These are phyloP conservation scores for Diarsia mendica DNA, from an alignment of 2,888 invertebrate genomes.

Conservation along the genomic window DNA sequence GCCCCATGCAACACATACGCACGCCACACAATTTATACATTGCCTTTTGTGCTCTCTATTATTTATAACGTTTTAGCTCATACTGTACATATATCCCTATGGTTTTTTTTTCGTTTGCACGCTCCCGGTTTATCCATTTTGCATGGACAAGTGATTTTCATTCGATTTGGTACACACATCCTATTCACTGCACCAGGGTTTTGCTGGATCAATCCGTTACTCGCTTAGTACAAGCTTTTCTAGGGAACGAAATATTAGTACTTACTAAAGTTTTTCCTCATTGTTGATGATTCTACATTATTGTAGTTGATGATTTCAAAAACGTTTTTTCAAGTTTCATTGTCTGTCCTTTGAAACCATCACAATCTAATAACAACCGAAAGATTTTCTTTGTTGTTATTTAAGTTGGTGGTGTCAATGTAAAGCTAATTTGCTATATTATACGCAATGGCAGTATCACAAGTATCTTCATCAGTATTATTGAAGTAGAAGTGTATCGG, in stretches of 20 bases:
- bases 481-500: slow-evolving; percentile 64
- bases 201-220: slow-evolving; percentile 42
- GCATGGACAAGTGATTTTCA: slow-evolving; percentile 75
- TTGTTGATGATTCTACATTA: not conserved
- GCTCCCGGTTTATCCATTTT: slow-evolving; percentile 77
- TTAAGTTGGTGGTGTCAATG: not conserved
- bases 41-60: slow-evolving; percentile 86
- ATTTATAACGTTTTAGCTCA: slow-evolving; percentile 83
- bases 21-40: slow-evolving; percentile 85
- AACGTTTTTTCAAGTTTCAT: too few relatives aligned
- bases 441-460: not conserved
- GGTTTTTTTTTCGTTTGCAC: slow-evolving; percentile 76
- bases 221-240: slow-evolving; percentile 33
- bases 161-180: slow-evolving; percentile 60
- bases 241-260: slow-evolving; percentile 8
- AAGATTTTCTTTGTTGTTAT: not conserved
- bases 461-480: slow-evolving; percentile 45
- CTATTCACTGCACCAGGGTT: slow-evolving; percentile 49
- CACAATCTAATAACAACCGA: not conserved
- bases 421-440: slow-evolving; percentile 1
- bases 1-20: slow-evolving; percentile 84
- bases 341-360: slow-evolving; percentile 2
- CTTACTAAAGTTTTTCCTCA: not conserved
- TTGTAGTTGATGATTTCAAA: not conserved
- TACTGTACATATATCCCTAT: slow-evolving; percentile 74